These are phyloP conservation scores for Halcyon malimbica DNA, from an alignment of 2,113 vertebrate species.

Conservation along the genomic window DNA sequence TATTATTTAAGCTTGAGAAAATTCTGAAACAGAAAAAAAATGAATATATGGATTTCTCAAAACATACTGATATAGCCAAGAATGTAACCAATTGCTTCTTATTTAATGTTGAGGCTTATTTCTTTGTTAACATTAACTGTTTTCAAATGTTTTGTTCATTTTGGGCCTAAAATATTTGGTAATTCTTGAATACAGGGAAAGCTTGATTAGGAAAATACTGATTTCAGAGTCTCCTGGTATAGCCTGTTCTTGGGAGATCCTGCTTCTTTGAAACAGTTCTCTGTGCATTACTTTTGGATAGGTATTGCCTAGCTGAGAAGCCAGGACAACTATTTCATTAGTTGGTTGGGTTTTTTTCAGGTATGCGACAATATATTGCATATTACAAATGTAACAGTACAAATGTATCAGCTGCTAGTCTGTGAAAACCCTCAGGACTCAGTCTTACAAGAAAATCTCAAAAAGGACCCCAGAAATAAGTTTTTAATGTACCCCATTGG, in stretches of 20 bases:
- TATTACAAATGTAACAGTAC: background rate
- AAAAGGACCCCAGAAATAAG: background rate
- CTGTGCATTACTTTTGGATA: background rate
- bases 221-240: background rate
- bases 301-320: background rate
- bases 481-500: background rate
- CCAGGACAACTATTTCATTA: background rate
- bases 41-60: background rate
- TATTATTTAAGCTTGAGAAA: background rate
- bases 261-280: background rate
- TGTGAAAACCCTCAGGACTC: background rate
- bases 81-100: background rate
- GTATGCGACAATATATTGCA: background rate
- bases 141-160: background rate
- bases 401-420: background rate
- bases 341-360: background rate
- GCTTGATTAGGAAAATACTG: background rate
- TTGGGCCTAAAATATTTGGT: background rate
- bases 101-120: background rate
- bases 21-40: background rate
- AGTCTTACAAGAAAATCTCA: background rate
- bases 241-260: background rate
- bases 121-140: background rate
- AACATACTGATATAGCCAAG: background rate
- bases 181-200: background rate